phyloP scores from a whole-genome alignment of 37 sponge, comb jelly and placozoan genomes.

The Aphrocallistes beatrix region DNA sequence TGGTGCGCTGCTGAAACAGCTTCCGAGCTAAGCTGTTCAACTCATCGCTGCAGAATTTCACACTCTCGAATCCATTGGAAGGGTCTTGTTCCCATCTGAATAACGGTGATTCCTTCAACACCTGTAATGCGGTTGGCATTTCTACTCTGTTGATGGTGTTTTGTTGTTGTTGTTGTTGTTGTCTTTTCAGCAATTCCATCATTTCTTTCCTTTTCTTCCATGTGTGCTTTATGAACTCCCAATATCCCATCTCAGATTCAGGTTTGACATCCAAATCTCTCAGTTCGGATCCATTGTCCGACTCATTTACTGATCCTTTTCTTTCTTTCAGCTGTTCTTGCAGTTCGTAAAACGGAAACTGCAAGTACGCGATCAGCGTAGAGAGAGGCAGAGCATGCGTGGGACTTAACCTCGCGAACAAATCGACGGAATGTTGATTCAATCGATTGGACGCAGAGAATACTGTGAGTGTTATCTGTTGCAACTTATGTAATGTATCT shows the following conservation, averaged over 20 bases:
- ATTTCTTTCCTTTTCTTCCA: background rate
- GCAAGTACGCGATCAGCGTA: background rate
- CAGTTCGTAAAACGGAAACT: background rate
- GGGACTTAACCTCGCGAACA: background rate
- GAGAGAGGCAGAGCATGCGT: background rate
- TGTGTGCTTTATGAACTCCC: constrained; percentile 6
- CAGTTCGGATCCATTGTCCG: background rate
- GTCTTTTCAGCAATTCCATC: background rate
- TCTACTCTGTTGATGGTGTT: background rate
- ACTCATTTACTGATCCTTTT: background rate
- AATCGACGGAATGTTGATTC: background rate
- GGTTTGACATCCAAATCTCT: background rate
- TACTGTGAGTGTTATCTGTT: background rate
- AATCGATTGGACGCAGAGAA: background rate
- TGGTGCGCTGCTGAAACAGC: background rate
- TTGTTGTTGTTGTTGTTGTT: background rate
- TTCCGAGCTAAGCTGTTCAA: background rate
- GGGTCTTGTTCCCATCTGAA: background rate
- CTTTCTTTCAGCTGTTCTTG: background rate
- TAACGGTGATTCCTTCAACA: background rate
- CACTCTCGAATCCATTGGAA: background rate
- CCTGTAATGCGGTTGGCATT: background rate
- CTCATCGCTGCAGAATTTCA: background rate
- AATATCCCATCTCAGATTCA: background rate
- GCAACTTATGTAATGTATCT: background rate